phyloP scores from a whole-genome alignment of 2,113 vertebrate species.

The Miniopterus natalensis region DNA sequence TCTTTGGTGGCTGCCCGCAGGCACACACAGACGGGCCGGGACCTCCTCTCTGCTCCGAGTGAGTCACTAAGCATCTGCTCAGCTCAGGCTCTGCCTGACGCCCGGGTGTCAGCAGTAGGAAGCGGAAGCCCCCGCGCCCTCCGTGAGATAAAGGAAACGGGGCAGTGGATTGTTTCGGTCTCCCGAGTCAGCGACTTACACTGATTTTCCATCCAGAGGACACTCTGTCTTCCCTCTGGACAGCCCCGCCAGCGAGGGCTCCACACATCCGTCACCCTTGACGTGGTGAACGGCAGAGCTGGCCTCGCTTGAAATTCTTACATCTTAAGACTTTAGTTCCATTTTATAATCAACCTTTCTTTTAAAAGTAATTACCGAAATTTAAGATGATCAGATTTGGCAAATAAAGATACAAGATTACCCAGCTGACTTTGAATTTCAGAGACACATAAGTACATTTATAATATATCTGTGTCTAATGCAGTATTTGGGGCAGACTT shows the following conservation, averaged over 20 bases:
- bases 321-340: background rate
- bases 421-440: background rate
- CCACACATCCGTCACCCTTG: background rate
- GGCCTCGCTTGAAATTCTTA: background rate
- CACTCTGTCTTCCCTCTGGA: background rate
- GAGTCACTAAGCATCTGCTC: background rate
- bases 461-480: background rate
- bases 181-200: background rate
- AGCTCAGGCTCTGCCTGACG: background rate
- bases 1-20: background rate
- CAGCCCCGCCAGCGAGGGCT: background rate
- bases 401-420: background rate
- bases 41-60: background rate
- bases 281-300: background rate
- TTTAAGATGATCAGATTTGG: background rate
- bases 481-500: background rate
- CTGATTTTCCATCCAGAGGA: background rate
- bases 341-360: slow-evolving; percentile 2
- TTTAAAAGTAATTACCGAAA: background rate
- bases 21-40: background rate
- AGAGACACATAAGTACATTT: background rate
- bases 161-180: background rate
- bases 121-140: too few species aligned
- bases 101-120: too few species aligned
- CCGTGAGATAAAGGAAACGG: background rate